Evolutionary conservation across 2,113 vertebrate genomes (phyloP), one percentile per base, ranked within the genome.

Genomic region (Cairina moschata): DNA sequence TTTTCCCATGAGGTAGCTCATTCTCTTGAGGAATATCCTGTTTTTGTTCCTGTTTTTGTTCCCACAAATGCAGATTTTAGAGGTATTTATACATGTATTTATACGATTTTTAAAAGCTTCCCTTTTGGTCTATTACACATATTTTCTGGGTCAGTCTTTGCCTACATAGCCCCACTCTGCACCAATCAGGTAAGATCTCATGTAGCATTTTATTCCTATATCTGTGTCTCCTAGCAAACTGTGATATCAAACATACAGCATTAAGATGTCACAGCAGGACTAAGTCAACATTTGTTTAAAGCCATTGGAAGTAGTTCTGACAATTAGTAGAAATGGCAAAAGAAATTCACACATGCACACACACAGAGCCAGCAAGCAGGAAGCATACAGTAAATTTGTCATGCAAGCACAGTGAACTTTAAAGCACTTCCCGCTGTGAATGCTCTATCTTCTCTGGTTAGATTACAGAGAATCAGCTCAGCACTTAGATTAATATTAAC

Each of bases 201-300:
- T 89, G 55, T 23, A 94, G 3, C 28, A 69, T 91, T 92, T 93
- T 76, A 16, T 82, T 88, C 67, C 67, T 87, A 6, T 73, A 83
- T 86, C 58, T 42, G 36, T 54, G 74, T 93, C 87, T 94, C 80
- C 88, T 89, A 89, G 88, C 66, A 96, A 95, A 88, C 48, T 66
- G 23, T 75, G 54, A 38, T 88, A 88, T 71, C 68, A 90, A 78
- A 83, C 22, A 11, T 84, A 91, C 73, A 79, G 74, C 77, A 92
- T 91, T 50, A 60, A 93, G 93, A 85, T 81, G 83, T 79, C 93
- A 91, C 91, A 96, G 92, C 88, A 95, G 91, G 95, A 89, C 6
- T 93, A 83, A 96, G 54, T 96, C 92, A 95, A 95, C 83, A 85
- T 94, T 94, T 96, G 78, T 94, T 93, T 93, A 92, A 91, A 94